phyloP scores from a whole-genome alignment of 2,888 invertebrate species.

The Drosophila diplacantha region DNA sequence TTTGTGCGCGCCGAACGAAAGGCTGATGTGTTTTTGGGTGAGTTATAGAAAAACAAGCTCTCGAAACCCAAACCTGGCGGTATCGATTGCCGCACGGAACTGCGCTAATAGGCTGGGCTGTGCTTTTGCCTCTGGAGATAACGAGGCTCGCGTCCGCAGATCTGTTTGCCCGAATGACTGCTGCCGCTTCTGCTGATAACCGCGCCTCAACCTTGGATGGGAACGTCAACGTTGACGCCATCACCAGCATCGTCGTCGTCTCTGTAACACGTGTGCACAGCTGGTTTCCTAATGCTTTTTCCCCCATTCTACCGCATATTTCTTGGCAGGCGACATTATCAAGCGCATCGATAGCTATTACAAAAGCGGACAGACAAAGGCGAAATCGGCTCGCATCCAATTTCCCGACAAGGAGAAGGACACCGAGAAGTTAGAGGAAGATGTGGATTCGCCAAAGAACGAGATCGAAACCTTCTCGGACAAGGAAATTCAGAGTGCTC shows the following conservation, averaged over 20 bases:
- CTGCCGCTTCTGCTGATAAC: conserved; percentile 54
- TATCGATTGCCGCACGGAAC: conserved; percentile 30
- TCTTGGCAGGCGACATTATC: conserved; percentile 69
- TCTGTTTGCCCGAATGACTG: conserved; percentile 41
- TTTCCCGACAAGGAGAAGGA: conserved; percentile 61
- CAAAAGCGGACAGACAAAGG: conserved; percentile 46
- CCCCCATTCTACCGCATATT: background rate
- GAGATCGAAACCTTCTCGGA: conserved; percentile 75
- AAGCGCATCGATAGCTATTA: conserved; percentile 72
- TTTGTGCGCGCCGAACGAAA: conserved; percentile 76
- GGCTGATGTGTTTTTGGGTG: conserved; percentile 74
- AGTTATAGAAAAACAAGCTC: conserved; percentile 44
- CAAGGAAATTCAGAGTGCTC: conserved; percentile 54
- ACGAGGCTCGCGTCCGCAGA: conserved; percentile 5
- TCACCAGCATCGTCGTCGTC: conserved; percentile 6
- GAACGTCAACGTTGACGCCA: conserved; percentile 57
- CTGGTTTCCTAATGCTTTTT: conserved; percentile 7
- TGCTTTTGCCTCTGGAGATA: conserved; percentile 19
- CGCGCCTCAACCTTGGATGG: conserved; percentile 54
- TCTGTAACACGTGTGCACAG: conserved; percentile 24
- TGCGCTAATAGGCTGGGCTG: conserved; percentile 15
- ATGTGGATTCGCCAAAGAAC: conserved; percentile 58
- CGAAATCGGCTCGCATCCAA: conserved; percentile 56
- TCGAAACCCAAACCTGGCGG: conserved; percentile 23
- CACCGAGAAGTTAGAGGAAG: conserved; percentile 44